Percentiles rank a stretch among this genome's conserved stretches.
These are phyloP conservation scores for Ellobium chinense DNA, from an alignment of 2,888 invertebrate genomes.

Conservation along the genomic window DNA sequence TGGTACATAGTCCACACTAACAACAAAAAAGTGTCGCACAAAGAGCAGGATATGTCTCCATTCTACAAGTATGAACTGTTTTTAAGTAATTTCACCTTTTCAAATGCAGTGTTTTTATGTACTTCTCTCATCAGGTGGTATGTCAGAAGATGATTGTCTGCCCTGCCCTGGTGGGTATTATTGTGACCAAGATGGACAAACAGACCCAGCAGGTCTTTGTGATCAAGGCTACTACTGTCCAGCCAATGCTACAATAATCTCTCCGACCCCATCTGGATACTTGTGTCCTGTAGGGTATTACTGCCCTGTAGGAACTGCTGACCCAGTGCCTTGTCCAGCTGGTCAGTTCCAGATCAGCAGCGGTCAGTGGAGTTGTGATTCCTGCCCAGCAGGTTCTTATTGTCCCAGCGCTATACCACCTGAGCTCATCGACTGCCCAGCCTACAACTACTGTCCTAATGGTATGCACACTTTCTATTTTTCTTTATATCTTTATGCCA, in stretches of 20 bases:
- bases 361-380: slow-evolving; percentile 66
- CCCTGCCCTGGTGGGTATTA: slow-evolving; percentile 75
- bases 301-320: slow-evolving; percentile 70
- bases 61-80: no score
- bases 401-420: slow-evolving; percentile 68
- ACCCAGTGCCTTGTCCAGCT: slow-evolving; percentile 66
- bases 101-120: not conserved
- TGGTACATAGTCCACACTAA: no score
- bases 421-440: slow-evolving; percentile 66
- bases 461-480: no score
- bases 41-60: no score
- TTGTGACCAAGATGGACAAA: slow-evolving; percentile 70
- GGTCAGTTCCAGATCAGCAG: slow-evolving; percentile 69
- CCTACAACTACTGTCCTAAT: slow-evolving; percentile 74
- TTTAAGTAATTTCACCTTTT: no score
- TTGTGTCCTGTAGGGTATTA: slow-evolving; percentile 69
- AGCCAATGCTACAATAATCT: slow-evolving; percentile 66
- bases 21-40: no score
- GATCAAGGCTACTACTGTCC: slow-evolving; percentile 75
- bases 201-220: slow-evolving; percentile 69
- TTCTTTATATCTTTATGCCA: no score
- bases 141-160: slow-evolving; percentile 65
- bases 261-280: slow-evolving; percentile 65
- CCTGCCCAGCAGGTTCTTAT: slow-evolving; percentile 75
- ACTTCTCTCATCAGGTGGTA: slow-evolving; percentile 61